Conservation (phyloP, 2,797 vertebrate genomes). For the Varecia variegata region DNA sequence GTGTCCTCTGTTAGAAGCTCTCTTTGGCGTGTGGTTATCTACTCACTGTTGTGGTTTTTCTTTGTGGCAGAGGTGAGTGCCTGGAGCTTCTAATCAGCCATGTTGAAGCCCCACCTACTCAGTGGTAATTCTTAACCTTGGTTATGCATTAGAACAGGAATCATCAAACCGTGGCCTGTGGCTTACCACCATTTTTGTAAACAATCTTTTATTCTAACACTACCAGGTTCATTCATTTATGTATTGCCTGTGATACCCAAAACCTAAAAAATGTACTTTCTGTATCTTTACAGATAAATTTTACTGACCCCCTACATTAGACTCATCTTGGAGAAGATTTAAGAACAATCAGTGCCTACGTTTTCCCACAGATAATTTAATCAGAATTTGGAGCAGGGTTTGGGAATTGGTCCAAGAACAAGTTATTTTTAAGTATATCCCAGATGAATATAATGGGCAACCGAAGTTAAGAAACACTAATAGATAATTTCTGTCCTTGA, state of each 20-base stretch:
- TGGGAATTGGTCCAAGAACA: background rate
- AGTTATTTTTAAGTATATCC: background rate
- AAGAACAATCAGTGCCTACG: background rate
- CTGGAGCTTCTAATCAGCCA: background rate
- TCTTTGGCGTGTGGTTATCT: background rate
- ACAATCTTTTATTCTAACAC: background rate
- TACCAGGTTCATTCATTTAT: background rate
- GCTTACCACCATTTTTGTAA: background rate
- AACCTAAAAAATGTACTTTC: background rate
- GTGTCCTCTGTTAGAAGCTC: background rate
- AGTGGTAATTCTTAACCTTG: background rate
- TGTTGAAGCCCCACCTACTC: background rate
- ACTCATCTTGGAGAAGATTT: background rate
- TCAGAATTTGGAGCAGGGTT: background rate
- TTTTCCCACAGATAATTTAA: background rate
- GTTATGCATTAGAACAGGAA: background rate
- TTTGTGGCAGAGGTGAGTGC: background rate
- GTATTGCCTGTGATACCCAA: background rate
- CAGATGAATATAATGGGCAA: background rate
- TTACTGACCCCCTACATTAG: background rate
- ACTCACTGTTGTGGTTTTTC: background rate
- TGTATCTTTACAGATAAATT: background rate
- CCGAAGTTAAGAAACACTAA: background rate
- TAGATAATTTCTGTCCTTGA: background rate
- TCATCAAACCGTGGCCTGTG: background rate